Percentiles rank a stretch among this genome's conserved stretches.
Conservation (phyloP, 2,797 vertebrate genomes). For the Chloroceryle inda region DNA sequence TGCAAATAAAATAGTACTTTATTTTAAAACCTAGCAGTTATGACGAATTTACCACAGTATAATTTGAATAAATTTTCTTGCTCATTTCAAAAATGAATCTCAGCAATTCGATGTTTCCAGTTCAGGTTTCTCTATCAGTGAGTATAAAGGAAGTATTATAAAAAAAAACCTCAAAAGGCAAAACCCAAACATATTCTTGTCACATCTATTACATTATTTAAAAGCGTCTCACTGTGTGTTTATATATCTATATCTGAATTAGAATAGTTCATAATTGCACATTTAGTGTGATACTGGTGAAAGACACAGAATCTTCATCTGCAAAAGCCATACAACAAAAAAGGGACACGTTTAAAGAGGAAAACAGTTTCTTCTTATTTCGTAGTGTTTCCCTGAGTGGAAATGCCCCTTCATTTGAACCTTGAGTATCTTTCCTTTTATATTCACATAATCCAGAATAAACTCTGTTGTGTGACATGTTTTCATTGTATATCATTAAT, state of each 20-base stretch:
- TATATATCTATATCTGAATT: background rate
- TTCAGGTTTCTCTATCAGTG: background rate
- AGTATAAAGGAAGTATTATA: background rate
- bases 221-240: background rate
- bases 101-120: background rate
- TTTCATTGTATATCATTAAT: background rate
- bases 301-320: background rate
- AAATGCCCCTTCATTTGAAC: background rate
- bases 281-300: background rate
- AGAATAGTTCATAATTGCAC: background rate
- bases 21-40: background rate
- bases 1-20: background rate
- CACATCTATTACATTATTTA: background rate
- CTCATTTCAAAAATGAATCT: background rate
- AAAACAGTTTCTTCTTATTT: background rate
- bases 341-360: background rate
- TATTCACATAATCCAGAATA: background rate
- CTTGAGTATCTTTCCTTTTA: background rate
- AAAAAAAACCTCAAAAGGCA: background rate
- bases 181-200: background rate
- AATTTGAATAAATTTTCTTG: background rate
- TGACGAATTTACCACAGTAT: background rate
- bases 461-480: background rate
- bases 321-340: background rate
- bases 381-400: background rate